Conservation (phyloP, 2,797 vertebrate species). For the Lithobates sylvaticus region DNA sequence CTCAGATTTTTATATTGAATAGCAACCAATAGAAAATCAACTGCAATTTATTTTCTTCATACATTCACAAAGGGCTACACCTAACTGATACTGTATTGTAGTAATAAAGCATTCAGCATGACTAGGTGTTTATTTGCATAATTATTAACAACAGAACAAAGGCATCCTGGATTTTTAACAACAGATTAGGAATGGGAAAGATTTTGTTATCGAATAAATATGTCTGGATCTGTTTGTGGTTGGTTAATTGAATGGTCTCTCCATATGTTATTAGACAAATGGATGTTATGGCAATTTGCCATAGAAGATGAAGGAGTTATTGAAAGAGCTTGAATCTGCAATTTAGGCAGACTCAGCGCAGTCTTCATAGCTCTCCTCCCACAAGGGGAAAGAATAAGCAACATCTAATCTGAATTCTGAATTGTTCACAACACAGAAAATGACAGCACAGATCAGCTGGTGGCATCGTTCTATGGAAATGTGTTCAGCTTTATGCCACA, state of each 20-base stretch:
- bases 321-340: background rate
- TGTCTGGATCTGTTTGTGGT: background rate
- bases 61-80: too few species aligned
- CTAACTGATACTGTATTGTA: too few species aligned
- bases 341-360: background rate
- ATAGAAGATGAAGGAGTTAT: constrained; percentile 8
- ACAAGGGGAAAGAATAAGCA: background rate
- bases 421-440: background rate
- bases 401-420: too few species aligned
- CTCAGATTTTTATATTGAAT: too few species aligned
- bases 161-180: background rate
- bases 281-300: constrained; percentile 26
- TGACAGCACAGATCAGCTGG: background rate
- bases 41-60: too few species aligned
- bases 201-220: background rate
- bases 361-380: background rate
- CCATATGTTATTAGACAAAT: constrained; percentile 33
- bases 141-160: background rate
- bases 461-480: background rate
- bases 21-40: too few species aligned
- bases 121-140: too few species aligned
- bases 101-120: too few species aligned
- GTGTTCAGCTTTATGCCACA: too few species aligned
- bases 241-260: constrained; percentile 16
- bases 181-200: background rate